These are phyloP conservation scores for Bombus consobrinus DNA, from an alignment of 1,140 invertebrate genomes.

Conservation along the genomic window DNA sequence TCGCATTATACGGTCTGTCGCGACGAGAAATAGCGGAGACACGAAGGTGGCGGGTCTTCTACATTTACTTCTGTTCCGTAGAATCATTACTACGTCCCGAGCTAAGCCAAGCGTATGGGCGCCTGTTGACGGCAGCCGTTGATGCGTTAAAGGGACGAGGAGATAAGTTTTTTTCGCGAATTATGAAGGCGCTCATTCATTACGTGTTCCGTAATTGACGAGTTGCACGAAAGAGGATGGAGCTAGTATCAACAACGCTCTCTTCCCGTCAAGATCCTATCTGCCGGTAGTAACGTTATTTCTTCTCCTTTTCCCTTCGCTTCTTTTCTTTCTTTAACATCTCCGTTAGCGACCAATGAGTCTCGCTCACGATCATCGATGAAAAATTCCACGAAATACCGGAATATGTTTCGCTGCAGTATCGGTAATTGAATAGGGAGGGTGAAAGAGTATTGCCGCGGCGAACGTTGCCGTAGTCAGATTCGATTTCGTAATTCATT, in stretches of 20 bases:
- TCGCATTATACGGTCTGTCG: constrained; percentile 65
- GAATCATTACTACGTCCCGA: constrained; percentile 65
- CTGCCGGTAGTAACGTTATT: constrained; percentile 21
- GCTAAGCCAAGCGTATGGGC: constrained; percentile 58
- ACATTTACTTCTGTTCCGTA: constrained; percentile 60
- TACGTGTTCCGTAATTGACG: constrained; percentile 65
- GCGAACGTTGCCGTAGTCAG: constrained; percentile 23
- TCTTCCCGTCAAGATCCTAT: constrained; percentile 34
- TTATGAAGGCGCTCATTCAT: constrained; percentile 66
- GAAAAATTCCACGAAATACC: background rate
- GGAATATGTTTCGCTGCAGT: background rate
- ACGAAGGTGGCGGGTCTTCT: constrained; percentile 58
- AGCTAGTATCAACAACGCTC: constrained; percentile 42
- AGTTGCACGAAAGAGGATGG: constrained; percentile 40
- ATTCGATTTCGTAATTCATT: constrained; percentile 63
- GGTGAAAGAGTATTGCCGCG: background rate
- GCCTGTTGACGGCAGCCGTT: constrained; percentile 57
- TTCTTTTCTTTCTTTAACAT: background rate
- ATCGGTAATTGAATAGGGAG: background rate
- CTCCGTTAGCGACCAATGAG: background rate
- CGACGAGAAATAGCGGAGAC: constrained; percentile 59
- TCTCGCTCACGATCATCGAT: background rate
- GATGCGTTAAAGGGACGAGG: constrained; percentile 61
- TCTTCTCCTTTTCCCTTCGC: too few species aligned
- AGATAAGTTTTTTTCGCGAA: constrained; percentile 56